A percentile compares a stretch with the other conserved stretches of the same genome.
Conservation (phyloP, 2,888 invertebrate genomes). For the Diarsia dahlii region DNA sequence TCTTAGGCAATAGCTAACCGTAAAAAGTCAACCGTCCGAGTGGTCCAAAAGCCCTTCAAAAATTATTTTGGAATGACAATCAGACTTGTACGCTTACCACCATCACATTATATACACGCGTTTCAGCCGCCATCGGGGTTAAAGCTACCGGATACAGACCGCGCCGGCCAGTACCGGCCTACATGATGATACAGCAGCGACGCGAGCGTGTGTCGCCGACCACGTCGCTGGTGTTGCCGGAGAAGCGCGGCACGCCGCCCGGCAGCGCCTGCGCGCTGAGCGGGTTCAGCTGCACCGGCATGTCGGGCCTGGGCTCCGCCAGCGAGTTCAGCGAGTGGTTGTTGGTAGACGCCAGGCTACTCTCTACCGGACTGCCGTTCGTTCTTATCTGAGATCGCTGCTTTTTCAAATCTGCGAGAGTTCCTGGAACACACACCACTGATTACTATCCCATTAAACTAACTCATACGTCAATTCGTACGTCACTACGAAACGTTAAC, state of each 20-base stretch:
- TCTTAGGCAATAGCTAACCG: slow-evolving; percentile 47
- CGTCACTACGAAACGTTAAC: slow-evolving; percentile 45
- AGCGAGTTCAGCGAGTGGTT: slow-evolving; percentile 85
- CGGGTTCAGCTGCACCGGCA: slow-evolving; percentile 86
- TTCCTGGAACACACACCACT: slow-evolving; percentile 88
- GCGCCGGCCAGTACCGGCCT: slow-evolving; percentile 60
- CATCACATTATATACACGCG: slow-evolving; percentile 59
- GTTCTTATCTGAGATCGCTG: slow-evolving; percentile 95
- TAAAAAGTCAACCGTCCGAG: slow-evolving; percentile 55
- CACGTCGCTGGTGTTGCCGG: slow-evolving; percentile 95
- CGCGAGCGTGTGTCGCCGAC: slow-evolving; percentile 93
- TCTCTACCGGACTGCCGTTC: slow-evolving; percentile 91
- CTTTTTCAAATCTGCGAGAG: slow-evolving; percentile 98
- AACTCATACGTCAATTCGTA: background rate
- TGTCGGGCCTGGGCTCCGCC: slow-evolving; percentile 84
- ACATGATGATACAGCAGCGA: slow-evolving; percentile 94
- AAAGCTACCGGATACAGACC: slow-evolving; percentile 3
- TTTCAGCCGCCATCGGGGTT: slow-evolving; percentile 33
- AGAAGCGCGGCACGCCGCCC: slow-evolving; percentile 91
- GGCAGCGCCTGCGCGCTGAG: slow-evolving; percentile 84
- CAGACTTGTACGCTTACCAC: slow-evolving; percentile 80
- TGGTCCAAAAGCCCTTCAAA: slow-evolving; percentile 61
- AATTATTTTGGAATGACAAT: slow-evolving; percentile 83
- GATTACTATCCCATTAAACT: slow-evolving; percentile 47
- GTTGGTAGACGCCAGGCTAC: slow-evolving; percentile 83